Conservation (phyloP, 2,113 vertebrate genomes). For the Tricholaema leucomelas region DNA sequence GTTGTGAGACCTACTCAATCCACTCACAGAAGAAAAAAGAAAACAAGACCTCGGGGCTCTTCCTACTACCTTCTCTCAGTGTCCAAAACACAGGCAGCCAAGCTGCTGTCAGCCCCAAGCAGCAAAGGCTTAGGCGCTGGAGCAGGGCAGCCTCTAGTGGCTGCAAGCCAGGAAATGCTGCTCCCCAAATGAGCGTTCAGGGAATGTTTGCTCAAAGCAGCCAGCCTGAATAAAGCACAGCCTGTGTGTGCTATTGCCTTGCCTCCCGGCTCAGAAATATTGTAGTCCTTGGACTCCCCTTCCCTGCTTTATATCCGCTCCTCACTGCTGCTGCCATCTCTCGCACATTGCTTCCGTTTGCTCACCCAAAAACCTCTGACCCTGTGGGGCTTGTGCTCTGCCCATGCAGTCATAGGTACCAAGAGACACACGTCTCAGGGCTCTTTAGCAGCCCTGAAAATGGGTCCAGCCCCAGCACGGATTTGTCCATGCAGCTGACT, state of each 20-base stretch:
- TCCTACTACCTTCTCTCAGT: background rate
- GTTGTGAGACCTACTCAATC: background rate
- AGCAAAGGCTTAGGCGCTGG: slow-evolving; percentile 23
- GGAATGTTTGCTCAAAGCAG: background rate
- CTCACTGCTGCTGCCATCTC: background rate
- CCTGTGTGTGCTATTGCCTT: background rate
- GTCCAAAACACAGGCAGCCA: background rate
- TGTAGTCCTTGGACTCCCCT: background rate
- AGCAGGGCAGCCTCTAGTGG: slow-evolving; percentile 60
- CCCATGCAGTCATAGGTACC: background rate
- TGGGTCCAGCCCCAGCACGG: background rate
- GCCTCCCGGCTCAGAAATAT: background rate
- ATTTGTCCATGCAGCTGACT: background rate
- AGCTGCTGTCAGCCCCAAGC: background rate
- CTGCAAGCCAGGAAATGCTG: background rate
- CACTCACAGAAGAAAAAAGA: background rate
- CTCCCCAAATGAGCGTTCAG: background rate
- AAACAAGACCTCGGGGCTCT: background rate
- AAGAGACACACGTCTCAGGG: accelerated
- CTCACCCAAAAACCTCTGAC: background rate
- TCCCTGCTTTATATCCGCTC: background rate
- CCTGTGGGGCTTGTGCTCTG: background rate
- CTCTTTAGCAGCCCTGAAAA: background rate
- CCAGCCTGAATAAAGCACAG: background rate
- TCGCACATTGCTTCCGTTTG: accelerated